Evolutionary conservation across 92 coral and sea anemone genomes (phyloP), one percentile per base, ranked within the genome.

Genomic region (Muricea muricata): DNA sequence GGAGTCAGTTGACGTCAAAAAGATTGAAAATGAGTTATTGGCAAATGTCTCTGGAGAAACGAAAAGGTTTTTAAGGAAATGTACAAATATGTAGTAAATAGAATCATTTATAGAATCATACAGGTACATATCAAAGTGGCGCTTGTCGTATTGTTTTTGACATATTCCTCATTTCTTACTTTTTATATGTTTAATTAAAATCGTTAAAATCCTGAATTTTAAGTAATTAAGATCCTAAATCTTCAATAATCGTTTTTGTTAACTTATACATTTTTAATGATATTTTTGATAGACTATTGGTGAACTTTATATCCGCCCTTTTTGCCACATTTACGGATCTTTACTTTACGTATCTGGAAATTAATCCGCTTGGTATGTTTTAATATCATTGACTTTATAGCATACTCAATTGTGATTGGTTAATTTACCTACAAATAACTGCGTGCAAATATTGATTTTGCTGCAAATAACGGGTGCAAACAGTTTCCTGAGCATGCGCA

Each of bases 321-420:
- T 96, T 86, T 82, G 30, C 84, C 45, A 90, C 92, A 21, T 96
- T 87, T 72, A 86, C 96, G 29, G 92, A 88, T 56, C 69, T 93
- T 48, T 96, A 90, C 85, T 96, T 96, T 56, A 96, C 99, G 5
- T 96, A 96, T 81, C 88, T 96, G 83, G 99, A 96, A 81, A 94
- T 96, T 29, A 96, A 96, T 87, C 99, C 99, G 18, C 84, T 96
- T 20, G 99, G 99, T 96, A 84, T 65, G 97, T 52, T 39, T 14
- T 21, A 11, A 24, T 29, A 46, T 17, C 21, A 3, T 1, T 61
- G 25, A 11, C 7, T 61, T 61, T 32, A 61, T 11, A 61, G 11
- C 32, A 15, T n/a, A n/a, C n/a, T n/a, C n/a, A n/a, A n/a, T n/a
- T n/a, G n/a, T n/a, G n/a, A n/a, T n/a, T n/a, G n/a, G n/a, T n/a